These are phyloP conservation scores for Panurus biarmicus DNA, from an alignment of 2,113 vertebrate species.

Conservation along the genomic window DNA sequence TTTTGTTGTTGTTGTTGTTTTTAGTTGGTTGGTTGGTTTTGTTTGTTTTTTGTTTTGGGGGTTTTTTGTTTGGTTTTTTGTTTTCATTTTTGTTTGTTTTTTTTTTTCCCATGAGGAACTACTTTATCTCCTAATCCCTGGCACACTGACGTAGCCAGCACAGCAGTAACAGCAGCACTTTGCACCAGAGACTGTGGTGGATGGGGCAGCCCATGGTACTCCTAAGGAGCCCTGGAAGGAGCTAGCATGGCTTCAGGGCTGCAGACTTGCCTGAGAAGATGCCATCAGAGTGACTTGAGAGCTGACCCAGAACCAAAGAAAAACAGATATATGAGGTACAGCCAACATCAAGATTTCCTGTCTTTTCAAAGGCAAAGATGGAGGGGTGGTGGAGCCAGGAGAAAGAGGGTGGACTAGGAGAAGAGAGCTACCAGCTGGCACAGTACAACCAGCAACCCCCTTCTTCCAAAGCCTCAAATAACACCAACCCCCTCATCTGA, in stretches of 20 bases:
- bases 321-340: background rate
- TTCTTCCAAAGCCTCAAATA: background rate
- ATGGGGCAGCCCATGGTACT: background rate
- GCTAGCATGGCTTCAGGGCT: background rate
- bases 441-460: background rate
- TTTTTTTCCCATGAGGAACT: background rate
- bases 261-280: background rate
- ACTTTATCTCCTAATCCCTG: background rate
- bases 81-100: no score
- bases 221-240: background rate
- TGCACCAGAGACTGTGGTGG: background rate
- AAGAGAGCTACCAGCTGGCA: background rate
- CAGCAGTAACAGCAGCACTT: background rate
- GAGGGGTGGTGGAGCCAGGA: background rate
- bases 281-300: background rate
- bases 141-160: fast-evolving
- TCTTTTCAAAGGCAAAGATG: background rate
- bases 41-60: no score
- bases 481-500: background rate
- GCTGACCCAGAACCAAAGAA: background rate
- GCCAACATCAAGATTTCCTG: background rate
- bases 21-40: no score
- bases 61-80: no score
- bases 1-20: no score
- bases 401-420: background rate